Evolutionary conservation across 1,140 invertebrate species (phyloP), one percentile per base, ranked within the genome.

Genomic region (Ceratina japonica): DNA sequence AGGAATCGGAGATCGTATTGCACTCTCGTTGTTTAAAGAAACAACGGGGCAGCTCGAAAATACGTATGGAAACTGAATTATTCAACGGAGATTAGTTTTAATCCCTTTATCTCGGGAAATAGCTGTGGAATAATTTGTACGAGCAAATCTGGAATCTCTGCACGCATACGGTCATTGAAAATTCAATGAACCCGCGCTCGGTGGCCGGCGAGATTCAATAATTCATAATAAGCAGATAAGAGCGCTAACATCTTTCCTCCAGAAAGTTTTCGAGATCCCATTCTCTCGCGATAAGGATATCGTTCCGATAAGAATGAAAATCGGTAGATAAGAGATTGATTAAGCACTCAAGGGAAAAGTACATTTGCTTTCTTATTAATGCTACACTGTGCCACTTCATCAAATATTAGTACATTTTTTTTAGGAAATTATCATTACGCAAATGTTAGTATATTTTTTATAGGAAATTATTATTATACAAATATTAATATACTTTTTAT

Each of bases 241-340:
- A 16, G 12, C 13, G 7, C 20, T 18, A 27, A 68, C 15, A n/a
- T 18, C 15, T 71, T 49, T 24, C 44, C 15, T 10, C 8, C 3
- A 10, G 27, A 37, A 65, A 4, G 13, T 8, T 18, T 31, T 7
- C 3, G 51, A 44, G 22, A 8, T 37, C 58, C n/a, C 22, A 20
- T n/a, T 59, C 16, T 75, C 59, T 20, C 22, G 12, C 13, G 65
- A 68, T 51, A 76, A 76, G 22, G 1, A 0, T 44, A 44, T 0
- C 3, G 16, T n/a, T 20, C 4, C 8, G 63, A 75, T 59, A 68
- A 59, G 18, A 1, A 24, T 12, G 12, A 62, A n/a, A 54, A 75
- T 75, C 64, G 15, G 68, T 59, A 49, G 64, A 68, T 68, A 49
- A 27, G 13, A 68, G 1, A 22, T 3, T 12, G 37, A n/a, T 51